Percentiles rank a stretch among this genome's conserved stretches.
Conservation (phyloP, 2,888 invertebrate species). For the Archaeoteleia sp. region DNA sequence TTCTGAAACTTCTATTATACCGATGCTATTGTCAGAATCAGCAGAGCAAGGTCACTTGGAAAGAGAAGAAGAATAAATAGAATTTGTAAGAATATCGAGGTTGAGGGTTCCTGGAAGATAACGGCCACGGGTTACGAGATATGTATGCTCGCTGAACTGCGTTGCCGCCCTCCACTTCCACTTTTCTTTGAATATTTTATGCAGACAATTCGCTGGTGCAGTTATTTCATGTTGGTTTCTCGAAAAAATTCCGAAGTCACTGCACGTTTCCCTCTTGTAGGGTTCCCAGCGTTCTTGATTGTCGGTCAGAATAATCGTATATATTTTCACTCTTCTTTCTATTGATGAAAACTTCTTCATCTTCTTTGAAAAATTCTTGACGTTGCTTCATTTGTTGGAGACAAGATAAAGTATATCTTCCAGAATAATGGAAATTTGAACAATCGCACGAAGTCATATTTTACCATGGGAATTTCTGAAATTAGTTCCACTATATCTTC, state of each 20-base stretch:
- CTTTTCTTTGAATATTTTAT: slow-evolving; percentile 71
- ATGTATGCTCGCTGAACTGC: slow-evolving; percentile 59
- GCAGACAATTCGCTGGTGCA: slow-evolving; percentile 72
- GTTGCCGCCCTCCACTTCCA: slow-evolving; percentile 53
- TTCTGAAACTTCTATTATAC: too few species aligned
- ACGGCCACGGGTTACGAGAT: slow-evolving; percentile 64
- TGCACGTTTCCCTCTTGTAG: slow-evolving; percentile 62
- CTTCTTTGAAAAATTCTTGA: too few species aligned
- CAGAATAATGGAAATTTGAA: too few species aligned
- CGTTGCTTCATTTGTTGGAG: too few species aligned
- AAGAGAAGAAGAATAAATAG: too few species aligned
- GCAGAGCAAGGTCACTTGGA: too few species aligned
- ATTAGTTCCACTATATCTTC: too few species aligned
- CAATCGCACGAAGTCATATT: too few species aligned
- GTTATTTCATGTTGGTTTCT: slow-evolving; percentile 68
- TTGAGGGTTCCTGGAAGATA: slow-evolving; percentile 60
- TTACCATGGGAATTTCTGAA: too few species aligned
- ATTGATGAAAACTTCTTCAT: slow-evolving; percentile 24
- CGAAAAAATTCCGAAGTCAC: slow-evolving; percentile 65
- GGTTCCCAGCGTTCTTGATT: slow-evolving; percentile 59
- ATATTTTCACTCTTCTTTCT: slow-evolving; percentile 24
- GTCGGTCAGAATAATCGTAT: slow-evolving; percentile 60
- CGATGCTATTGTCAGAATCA: too few species aligned
- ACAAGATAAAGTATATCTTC: too few species aligned
- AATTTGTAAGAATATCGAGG: slow-evolving; percentile 56